Conservation (phyloP, 2,113 vertebrate species). For the Rattus norvegicus region DNA sequence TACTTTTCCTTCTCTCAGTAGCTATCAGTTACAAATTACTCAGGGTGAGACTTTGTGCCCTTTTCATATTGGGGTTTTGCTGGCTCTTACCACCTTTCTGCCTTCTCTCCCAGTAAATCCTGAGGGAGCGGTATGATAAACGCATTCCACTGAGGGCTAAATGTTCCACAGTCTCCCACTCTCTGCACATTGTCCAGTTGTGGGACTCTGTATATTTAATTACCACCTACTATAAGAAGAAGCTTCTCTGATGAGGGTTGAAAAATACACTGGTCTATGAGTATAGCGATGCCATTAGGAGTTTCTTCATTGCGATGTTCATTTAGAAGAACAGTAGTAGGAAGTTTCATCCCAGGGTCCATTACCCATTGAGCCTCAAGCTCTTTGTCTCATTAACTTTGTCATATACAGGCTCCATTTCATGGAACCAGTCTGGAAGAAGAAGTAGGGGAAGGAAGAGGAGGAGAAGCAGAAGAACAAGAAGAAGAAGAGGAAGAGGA, state of each 20-base stretch:
- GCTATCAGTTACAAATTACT: background rate
- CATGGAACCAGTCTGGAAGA: background rate
- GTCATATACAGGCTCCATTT: background rate
- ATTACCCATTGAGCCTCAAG: background rate
- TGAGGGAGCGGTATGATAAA: background rate
- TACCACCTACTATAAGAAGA: background rate
- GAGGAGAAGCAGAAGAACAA: too few species aligned
- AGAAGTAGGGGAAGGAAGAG: background rate
- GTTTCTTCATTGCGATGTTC: background rate
- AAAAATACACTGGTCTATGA: background rate
- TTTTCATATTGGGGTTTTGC: background rate
- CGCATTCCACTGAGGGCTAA: too few species aligned
- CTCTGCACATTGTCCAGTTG: background rate
- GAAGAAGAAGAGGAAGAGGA: too few species aligned
- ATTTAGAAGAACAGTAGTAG: background rate
- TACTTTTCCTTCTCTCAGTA: background rate
- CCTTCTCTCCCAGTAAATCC: background rate
- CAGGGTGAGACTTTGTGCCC: too few species aligned
- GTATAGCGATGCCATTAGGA: background rate
- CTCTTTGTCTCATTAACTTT: background rate
- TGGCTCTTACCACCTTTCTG: background rate
- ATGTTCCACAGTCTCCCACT: background rate
- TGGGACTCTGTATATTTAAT: background rate
- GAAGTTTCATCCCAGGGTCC: background rate
- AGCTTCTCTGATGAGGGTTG: background rate